These are phyloP conservation scores for Phalacrocorax brasilianus DNA, from an alignment of 2,113 vertebrate genomes.

Conservation along the genomic window DNA sequence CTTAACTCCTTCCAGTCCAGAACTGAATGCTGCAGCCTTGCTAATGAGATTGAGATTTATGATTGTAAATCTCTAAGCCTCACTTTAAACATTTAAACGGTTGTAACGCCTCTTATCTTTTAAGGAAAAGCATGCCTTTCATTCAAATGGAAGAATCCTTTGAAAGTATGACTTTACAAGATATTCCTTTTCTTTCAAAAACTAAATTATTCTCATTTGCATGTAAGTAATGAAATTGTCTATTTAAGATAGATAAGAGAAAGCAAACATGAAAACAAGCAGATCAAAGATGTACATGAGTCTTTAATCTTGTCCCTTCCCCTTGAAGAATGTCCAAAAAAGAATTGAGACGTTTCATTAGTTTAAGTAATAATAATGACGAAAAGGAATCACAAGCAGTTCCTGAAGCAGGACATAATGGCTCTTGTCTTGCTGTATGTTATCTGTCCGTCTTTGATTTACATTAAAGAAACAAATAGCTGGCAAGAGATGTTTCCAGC, in stretches of 20 bases:
- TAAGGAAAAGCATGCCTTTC: neutral
- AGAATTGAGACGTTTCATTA: conserved; percentile 23
- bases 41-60: conserved; percentile 32
- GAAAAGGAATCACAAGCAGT: neutral
- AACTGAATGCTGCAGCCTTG: neutral
- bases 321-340: neutral
- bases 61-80: conserved; percentile 8
- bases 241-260: conserved; percentile 32
- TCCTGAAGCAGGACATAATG: conserved; percentile 7
- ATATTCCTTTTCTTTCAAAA: neutral
- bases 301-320: conserved; percentile 53
- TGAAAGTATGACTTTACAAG: neutral
- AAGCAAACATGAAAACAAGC: conserved; percentile 31
- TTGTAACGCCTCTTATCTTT: conserved; percentile 10
- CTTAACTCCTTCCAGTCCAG: conserved; percentile 7
- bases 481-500: neutral
- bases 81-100: conserved; percentile 5
- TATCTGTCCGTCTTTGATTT: conserved; percentile 48
- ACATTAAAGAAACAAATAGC: conserved; percentile 10
- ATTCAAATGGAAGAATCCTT: neutral
- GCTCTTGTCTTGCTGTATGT: neutral
- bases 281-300: conserved; percentile 38
- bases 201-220: conserved; percentile 1
- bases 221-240: neutral
- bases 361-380: conserved; percentile 35